phyloP scores from a whole-genome alignment of 2,888 invertebrate species.

The Nemotelus nigrinus region DNA sequence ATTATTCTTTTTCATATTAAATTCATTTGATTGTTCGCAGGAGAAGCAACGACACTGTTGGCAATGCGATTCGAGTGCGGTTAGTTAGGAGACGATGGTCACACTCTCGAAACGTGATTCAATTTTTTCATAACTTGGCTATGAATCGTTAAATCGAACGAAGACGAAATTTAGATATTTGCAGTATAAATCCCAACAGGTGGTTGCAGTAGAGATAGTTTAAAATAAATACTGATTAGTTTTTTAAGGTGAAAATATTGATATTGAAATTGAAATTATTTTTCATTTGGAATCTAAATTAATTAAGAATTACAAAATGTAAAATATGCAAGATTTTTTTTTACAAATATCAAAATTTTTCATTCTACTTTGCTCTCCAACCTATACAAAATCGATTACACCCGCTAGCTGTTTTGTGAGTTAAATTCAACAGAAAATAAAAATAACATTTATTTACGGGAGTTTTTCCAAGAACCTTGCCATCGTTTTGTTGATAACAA shows the following conservation, averaged over 20 bases:
- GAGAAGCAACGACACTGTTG: background rate
- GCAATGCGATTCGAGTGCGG: background rate
- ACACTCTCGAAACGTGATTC: conserved; percentile 32
- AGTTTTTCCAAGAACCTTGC: too few species aligned
- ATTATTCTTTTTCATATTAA: conserved; percentile 24
- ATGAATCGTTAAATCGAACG: background rate
- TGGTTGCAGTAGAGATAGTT: background rate
- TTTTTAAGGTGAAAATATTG: background rate
- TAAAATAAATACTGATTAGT: background rate
- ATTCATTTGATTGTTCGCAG: background rate
- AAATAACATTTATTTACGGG: too few species aligned
- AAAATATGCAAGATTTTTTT: background rate
- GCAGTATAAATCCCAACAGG: background rate
- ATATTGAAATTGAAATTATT: background rate
- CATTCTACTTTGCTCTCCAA: background rate
- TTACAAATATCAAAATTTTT: background rate
- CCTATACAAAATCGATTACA: background rate
- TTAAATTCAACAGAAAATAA: too few species aligned
- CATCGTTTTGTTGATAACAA: too few species aligned
- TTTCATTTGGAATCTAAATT: background rate
- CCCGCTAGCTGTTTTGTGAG: background rate
- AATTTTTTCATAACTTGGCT: background rate
- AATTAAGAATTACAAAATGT: background rate
- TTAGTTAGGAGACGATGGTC: background rate
- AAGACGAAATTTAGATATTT: background rate